Conservation (phyloP, 2,113 vertebrate genomes). For the Phodopus roborovskii region DNA sequence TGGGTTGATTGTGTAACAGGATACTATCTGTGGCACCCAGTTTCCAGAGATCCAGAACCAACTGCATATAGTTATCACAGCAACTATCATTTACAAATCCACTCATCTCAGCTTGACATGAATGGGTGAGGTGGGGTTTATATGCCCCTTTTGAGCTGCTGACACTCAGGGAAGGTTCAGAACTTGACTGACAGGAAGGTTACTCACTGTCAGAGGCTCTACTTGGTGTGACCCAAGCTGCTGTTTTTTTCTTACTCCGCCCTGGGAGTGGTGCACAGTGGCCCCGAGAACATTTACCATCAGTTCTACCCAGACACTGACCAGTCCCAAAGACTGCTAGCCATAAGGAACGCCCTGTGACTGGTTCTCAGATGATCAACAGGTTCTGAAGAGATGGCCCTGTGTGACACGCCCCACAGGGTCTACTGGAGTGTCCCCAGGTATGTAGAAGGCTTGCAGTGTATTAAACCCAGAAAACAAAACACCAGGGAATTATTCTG, state of each 20-base stretch:
- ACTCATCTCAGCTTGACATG: neutral
- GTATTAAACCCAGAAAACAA: neutral
- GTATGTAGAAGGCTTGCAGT: neutral
- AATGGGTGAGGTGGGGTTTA: neutral
- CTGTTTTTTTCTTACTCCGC: neutral
- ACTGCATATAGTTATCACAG: neutral
- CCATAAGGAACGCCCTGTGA: fast-evolving
- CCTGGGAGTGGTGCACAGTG: neutral
- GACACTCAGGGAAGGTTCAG: neutral
- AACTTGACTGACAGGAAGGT: neutral
- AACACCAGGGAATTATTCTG: neutral
- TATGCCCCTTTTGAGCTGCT: neutral
- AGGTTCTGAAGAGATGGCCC: neutral
- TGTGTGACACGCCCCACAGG: neutral
- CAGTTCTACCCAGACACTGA: neutral
- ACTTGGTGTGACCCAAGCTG: neutral
- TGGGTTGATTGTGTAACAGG: neutral
- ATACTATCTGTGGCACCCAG: neutral
- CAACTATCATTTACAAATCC: neutral
- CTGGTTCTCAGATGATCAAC: neutral
- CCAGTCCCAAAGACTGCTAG: neutral
- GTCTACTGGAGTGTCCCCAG: neutral
- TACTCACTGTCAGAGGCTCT: neutral
- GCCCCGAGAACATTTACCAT: neutral
- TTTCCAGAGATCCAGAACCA: constrained; percentile 3